These are phyloP conservation scores for Mesembrinibis cayennensis DNA, from an alignment of 2,113 vertebrate species.

Conservation along the genomic window DNA sequence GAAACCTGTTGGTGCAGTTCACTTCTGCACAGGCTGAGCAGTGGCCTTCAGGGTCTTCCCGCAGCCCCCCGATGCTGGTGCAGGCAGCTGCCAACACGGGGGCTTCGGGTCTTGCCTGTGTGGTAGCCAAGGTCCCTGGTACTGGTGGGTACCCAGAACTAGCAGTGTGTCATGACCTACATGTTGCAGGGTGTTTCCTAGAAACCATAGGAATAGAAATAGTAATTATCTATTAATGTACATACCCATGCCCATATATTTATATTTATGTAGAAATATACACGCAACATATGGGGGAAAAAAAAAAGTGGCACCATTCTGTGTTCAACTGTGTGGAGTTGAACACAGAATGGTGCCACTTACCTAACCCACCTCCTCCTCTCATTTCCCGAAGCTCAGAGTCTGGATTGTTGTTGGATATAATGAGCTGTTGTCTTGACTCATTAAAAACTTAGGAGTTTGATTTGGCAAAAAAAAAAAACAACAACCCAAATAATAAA, in stretches of 20 bases:
- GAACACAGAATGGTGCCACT: background rate
- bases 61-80: background rate
- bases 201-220: background rate
- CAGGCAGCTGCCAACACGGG: background rate
- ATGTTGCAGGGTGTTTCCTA: background rate
- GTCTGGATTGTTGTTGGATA: background rate
- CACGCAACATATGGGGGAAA: accelerated
- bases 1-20: background rate
- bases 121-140: background rate
- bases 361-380: background rate
- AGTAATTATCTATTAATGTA: background rate
- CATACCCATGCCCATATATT: background rate
- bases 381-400: background rate
- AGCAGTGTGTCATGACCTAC: background rate
- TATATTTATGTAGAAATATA: background rate
- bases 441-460: background rate
- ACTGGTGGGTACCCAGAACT: background rate
- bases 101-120: background rate
- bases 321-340: too few species aligned
- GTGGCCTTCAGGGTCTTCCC: background rate
- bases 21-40: background rate
- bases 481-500: background rate
- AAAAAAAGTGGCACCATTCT: too few species aligned
- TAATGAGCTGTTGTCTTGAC: background rate
- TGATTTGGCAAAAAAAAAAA: background rate